A percentile compares a stretch with the other conserved stretches of the same genome.
Conservation (phyloP, 2,113 vertebrate species). For the Trematomus loennbergii region DNA sequence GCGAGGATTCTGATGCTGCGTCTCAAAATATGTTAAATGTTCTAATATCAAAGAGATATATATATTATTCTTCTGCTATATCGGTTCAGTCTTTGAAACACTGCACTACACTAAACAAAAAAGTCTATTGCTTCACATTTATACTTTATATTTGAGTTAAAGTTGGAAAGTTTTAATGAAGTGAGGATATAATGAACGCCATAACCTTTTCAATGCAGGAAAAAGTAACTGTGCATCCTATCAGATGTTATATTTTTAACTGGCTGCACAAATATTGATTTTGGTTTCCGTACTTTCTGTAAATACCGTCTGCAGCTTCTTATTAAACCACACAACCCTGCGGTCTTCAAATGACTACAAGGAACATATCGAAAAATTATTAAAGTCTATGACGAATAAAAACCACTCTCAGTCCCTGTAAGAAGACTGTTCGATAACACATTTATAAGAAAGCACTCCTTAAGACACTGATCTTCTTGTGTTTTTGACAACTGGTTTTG, state of each 20-base stretch:
- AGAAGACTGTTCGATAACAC: not conserved
- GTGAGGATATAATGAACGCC: conserved; percentile 9
- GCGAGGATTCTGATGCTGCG: conserved; percentile 33
- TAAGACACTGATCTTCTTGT: not conserved
- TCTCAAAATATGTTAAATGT: conserved; percentile 34
- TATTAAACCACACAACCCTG: not conserved
- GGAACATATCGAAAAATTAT: not conserved
- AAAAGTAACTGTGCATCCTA: conserved; percentile 9
- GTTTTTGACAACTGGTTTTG: not conserved
- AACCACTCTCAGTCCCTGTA: not conserved
- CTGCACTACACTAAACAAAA: not conserved
- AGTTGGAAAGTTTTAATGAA: conserved; percentile 55
- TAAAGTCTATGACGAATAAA: not conserved
- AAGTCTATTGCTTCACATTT: conserved; percentile 14
- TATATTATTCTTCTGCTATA: conserved; percentile 12
- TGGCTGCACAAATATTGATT: not conserved
- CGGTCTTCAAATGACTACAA: conserved; percentile 11
- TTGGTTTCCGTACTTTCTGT: not conserved
- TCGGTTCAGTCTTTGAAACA: conserved; percentile 28
- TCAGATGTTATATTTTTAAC: not conserved
- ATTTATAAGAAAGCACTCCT: not conserved
- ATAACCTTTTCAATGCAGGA: conserved; percentile 10
- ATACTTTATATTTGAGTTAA: conserved; percentile 32
- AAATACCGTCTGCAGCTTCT: not conserved
- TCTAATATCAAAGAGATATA: conserved; percentile 29